These are phyloP conservation scores for Nomada goodeniana DNA, from an alignment of 2,888 invertebrate genomes.

Conservation along the genomic window DNA sequence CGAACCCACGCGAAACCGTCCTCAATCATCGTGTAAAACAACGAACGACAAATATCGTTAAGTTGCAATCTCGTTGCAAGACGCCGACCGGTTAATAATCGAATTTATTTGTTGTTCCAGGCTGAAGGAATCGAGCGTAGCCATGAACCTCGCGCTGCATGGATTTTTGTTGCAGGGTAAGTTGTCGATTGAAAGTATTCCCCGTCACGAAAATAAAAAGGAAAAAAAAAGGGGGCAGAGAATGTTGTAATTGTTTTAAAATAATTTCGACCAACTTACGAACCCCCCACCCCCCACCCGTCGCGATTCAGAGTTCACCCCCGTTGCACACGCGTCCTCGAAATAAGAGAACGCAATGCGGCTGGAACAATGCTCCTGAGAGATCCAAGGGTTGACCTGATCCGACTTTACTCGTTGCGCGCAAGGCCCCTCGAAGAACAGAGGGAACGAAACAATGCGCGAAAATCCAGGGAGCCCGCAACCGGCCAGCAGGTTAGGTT, in stretches of 20 bases:
- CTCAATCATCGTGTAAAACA: background rate
- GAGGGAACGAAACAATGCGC: slow-evolving; percentile 52
- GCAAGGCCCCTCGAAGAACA: slow-evolving; percentile 47
- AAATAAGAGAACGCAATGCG: slow-evolving; percentile 55
- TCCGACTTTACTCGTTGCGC: slow-evolving; percentile 46
- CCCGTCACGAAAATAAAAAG: background rate
- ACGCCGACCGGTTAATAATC: background rate
- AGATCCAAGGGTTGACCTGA: slow-evolving; percentile 57
- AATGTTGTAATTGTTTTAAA: background rate
- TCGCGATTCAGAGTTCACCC: background rate
- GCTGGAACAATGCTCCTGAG: slow-evolving; percentile 47
- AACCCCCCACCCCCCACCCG: background rate
- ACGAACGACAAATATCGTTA: background rate
- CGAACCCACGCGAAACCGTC: background rate
- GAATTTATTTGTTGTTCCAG: slow-evolving; percentile 71
- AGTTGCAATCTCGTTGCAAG: too few relatives aligned
- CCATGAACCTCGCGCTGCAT: slow-evolving; percentile 84
- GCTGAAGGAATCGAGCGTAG: slow-evolving; percentile 78
- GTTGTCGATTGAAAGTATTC: slow-evolving; percentile 19
- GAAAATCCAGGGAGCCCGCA: slow-evolving; percentile 42
- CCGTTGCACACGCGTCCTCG: slow-evolving; percentile 31
- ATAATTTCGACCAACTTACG: background rate
- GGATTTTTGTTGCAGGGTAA: slow-evolving; percentile 83
- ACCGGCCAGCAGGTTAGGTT: background rate
- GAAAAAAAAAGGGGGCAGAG: background rate